Evolutionary conservation across 2,113 vertebrate species (phyloP).

Genomic region (Brachyhypopomus gauderio): DNA sequence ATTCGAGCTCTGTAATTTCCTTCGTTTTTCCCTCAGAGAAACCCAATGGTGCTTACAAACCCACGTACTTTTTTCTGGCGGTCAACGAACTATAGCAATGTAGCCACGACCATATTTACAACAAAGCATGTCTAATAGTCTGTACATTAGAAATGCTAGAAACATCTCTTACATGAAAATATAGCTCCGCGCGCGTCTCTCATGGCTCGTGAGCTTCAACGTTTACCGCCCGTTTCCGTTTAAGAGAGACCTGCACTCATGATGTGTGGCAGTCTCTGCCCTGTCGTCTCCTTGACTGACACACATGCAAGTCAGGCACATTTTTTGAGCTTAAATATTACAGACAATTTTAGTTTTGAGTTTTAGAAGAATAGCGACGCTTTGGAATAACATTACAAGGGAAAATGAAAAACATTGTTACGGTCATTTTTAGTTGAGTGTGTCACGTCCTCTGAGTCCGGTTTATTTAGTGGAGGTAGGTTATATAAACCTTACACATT

Average conservation of each 20-base stretch:
- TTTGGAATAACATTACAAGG: not conserved
- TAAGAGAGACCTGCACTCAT: not conserved
- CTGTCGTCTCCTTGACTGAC: not conserved
- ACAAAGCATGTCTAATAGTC: too few species aligned
- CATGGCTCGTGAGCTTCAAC: not conserved
- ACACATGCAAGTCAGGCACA: constrained; percentile 9
- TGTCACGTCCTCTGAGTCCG: not conserved
- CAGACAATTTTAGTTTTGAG: not conserved
- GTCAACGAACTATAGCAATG: too few species aligned
- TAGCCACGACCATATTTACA: too few species aligned
- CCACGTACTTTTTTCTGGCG: too few species aligned
- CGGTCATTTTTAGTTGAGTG: not conserved
- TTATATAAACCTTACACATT: not conserved
- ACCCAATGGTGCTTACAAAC: too few species aligned
- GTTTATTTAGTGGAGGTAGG: not conserved
- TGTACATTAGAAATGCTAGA: too few species aligned
- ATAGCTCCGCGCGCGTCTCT: not conserved
- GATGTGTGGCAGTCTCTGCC: not conserved
- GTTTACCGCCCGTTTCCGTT: not conserved
- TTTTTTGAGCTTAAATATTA: constrained; percentile 2
- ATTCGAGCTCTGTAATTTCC: too few species aligned
- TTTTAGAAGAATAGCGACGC: not conserved
- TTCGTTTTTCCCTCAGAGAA: too few species aligned
- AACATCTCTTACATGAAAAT: too few species aligned
- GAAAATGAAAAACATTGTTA: not conserved